Evolutionary conservation across 2,888 invertebrate species (phyloP).

Genomic region (Lithophane leautieri): DNA sequence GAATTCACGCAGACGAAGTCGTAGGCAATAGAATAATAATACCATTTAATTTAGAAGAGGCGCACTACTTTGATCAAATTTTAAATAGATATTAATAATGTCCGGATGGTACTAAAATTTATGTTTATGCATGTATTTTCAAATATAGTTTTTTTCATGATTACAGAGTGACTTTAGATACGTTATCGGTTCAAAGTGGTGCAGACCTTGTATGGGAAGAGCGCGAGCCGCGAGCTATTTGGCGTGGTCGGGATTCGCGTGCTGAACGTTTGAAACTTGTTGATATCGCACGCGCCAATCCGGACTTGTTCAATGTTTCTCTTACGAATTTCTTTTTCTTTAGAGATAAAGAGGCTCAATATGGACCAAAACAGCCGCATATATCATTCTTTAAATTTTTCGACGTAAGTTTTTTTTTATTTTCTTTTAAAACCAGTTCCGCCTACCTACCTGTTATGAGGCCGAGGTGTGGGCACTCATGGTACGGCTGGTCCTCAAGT

Average conservation of each 20-base stretch:
- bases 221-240: constrained; percentile 94
- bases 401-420: constrained; percentile 92
- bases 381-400: constrained; percentile 98
- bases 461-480: neutral
- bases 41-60: neutral
- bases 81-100: neutral
- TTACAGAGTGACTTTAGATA: constrained; percentile 95
- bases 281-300: constrained; percentile 92
- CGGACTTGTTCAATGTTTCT: constrained; percentile 96
- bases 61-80: neutral
- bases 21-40: neutral
- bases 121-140: neutral
- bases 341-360: constrained; percentile 94
- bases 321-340: constrained; percentile 99
- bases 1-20: neutral
- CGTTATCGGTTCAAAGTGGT: constrained; percentile 96
- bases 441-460: no score
- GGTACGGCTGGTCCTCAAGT: neutral
- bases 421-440: neutral
- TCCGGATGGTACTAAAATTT: neutral
- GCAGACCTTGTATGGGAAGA: constrained; percentile 93
- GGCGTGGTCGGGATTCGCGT: constrained; percentile 98
- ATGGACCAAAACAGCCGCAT: constrained; percentile 96
- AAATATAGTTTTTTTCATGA: constrained; percentile 17
- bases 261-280: constrained; percentile 95